phyloP scores from a whole-genome alignment of 2,797 vertebrate genomes.

The Monodelphis domestica region DNA sequence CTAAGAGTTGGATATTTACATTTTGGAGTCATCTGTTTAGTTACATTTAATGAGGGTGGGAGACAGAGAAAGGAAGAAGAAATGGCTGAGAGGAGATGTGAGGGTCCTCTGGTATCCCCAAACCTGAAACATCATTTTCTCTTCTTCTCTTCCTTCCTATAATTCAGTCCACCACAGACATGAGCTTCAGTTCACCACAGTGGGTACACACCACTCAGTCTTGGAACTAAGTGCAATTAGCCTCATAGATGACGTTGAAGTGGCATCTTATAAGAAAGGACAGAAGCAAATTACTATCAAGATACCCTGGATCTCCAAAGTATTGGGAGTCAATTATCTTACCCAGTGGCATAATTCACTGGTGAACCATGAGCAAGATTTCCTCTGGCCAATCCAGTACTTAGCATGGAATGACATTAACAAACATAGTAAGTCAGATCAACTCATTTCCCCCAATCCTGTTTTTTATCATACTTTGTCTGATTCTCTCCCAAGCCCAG shows the following conservation, averaged over 20 bases:
- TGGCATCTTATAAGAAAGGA: not conserved
- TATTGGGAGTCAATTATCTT: not conserved
- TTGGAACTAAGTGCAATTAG: not conserved
- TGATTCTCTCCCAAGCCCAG: not conserved
- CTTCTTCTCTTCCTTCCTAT: not conserved
- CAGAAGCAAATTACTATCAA: not conserved
- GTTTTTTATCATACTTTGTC: not conserved
- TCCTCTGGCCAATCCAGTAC: accelerated
- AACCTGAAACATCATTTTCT: not conserved
- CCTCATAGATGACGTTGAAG: not conserved
- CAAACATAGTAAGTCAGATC: not conserved
- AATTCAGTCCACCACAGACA: not conserved
- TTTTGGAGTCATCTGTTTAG: not conserved
- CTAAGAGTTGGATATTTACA: no score
- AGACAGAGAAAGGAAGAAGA: not conserved
- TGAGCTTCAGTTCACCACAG: not conserved
- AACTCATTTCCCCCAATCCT: not conserved
- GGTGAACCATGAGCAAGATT: not conserved
- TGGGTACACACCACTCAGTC: not conserved
- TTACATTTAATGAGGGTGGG: not conserved
- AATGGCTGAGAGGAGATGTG: not conserved
- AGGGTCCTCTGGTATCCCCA: not conserved
- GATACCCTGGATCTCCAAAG: not conserved
- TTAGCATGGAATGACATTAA: not conserved
- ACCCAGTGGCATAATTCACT: not conserved